Evolutionary conservation across 2,113 vertebrate species (phyloP).

Genomic region (Siniperca chuatsi): DNA sequence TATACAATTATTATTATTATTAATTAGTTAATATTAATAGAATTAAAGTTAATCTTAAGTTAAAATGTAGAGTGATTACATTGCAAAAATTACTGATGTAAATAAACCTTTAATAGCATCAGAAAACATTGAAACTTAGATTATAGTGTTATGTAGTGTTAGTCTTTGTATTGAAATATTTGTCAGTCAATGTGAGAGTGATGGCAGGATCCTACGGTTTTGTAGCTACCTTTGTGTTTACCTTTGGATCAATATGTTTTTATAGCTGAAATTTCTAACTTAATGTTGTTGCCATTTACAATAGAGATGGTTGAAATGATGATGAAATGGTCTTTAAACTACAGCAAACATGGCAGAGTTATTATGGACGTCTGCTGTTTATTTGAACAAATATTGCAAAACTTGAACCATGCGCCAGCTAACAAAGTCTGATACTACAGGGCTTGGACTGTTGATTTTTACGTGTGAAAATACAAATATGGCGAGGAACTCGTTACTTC

Average conservation of each 20-base stretch:
- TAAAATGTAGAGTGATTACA: too few relatives aligned
- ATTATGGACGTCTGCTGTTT: constrained; percentile 2
- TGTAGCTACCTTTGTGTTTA: not conserved
- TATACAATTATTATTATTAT: not conserved
- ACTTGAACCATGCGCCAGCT: not conserved
- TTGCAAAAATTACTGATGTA: too few relatives aligned
- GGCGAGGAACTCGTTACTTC: constrained; percentile 7
- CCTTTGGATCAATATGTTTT: not conserved
- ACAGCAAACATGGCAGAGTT: not conserved
- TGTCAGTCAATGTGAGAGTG: not conserved
- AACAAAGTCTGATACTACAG: not conserved
- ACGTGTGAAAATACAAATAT: constrained; percentile 37
- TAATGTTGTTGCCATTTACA: not conserved
- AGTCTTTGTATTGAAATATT: not conserved
- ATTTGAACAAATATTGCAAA: constrained; percentile 3
- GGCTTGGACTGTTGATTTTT: constrained; percentile 4
- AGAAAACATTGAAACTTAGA: not conserved
- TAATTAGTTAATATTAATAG: too few relatives aligned
- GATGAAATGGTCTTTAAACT: not conserved
- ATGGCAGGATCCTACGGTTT: not conserved
- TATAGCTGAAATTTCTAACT: not conserved
- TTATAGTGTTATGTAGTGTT: not conserved
- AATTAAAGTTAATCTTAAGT: too few relatives aligned
- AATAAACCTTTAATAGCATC: not conserved
- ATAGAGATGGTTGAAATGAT: not conserved